These are phyloP conservation scores for Henricia sp. DNA, from an alignment of 53 echinoderm and acorn worm genomes.

Conservation along the genomic window DNA sequence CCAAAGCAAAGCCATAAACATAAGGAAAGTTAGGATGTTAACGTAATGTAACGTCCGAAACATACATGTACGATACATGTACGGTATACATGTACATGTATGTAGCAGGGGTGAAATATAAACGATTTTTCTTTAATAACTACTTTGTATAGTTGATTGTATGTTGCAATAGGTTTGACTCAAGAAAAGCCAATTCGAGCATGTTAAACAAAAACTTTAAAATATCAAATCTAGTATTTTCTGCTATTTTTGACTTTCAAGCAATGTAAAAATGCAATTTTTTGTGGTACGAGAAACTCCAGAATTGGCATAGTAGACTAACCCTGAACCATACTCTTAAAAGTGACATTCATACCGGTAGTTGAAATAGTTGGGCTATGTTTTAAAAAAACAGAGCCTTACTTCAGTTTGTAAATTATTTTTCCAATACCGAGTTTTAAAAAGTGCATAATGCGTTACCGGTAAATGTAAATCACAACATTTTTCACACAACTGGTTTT, in stretches of 20 bases:
- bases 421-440: too few relatives aligned
- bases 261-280: slow-evolving; percentile 6
- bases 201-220: neutral
- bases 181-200: neutral
- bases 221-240: neutral
- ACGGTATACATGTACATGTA: neutral
- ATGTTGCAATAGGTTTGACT: neutral
- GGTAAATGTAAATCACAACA: too few relatives aligned
- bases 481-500: too few relatives aligned
- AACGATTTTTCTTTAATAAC: neutral
- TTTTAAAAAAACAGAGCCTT: too few relatives aligned
- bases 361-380: too few relatives aligned
- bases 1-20: neutral
- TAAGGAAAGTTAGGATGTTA: neutral
- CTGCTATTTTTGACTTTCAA: neutral
- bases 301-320: neutral
- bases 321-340: neutral
- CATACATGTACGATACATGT: too few relatives aligned
- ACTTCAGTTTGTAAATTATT: too few relatives aligned
- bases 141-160: neutral
- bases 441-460: too few relatives aligned
- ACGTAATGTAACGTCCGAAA: neutral
- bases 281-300: neutral
- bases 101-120: neutral
- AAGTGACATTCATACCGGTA: neutral